Conservation (phyloP, 1,140 invertebrate species). For the Chymomyza costata region DNA sequence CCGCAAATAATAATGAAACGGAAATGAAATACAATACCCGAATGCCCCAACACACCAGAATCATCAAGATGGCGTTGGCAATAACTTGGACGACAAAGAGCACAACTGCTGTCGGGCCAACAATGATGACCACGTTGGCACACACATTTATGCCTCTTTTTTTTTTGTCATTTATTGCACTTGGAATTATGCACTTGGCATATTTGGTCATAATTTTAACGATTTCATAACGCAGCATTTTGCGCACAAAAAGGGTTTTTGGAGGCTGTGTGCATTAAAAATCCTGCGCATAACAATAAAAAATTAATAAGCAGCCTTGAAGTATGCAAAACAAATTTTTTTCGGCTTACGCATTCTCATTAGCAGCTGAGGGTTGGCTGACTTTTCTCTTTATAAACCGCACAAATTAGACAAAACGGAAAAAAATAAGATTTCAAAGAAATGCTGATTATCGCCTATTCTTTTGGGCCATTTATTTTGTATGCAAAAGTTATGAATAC, state of each 20-base stretch:
- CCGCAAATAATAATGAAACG: constrained; percentile 72
- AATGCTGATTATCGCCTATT: constrained; percentile 68
- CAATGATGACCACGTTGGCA: constrained; percentile 8
- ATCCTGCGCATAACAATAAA: background rate
- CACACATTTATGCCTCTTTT: no score
- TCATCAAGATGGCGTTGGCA: constrained; percentile 2
- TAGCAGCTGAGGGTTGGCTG: background rate
- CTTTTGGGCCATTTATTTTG: constrained; percentile 20
- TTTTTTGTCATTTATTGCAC: constrained; percentile 8
- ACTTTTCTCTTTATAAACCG: constrained; percentile 49
- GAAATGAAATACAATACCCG: constrained; percentile 71
- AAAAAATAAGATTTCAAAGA: constrained; percentile 37
- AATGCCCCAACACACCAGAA: constrained; percentile 41
- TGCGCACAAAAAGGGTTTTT: no score
- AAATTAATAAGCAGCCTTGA: constrained; percentile 2
- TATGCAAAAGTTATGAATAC: no score
- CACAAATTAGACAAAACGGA: constrained; percentile 60
- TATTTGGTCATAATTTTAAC: no score
- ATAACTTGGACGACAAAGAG: constrained; percentile 20
- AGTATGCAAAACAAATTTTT: background rate
- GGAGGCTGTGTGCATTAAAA: no score
- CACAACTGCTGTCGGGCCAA: constrained; percentile 5
- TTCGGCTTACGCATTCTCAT: no score
- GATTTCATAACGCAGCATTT: background rate
- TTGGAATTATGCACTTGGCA: constrained; percentile 1